A percentile compares a stretch with the other conserved stretches of the same genome.
Conservation (phyloP, 37 sponge, comb jelly and placozoan genomes). For the Chondrilla cf. caribensis region DNA sequence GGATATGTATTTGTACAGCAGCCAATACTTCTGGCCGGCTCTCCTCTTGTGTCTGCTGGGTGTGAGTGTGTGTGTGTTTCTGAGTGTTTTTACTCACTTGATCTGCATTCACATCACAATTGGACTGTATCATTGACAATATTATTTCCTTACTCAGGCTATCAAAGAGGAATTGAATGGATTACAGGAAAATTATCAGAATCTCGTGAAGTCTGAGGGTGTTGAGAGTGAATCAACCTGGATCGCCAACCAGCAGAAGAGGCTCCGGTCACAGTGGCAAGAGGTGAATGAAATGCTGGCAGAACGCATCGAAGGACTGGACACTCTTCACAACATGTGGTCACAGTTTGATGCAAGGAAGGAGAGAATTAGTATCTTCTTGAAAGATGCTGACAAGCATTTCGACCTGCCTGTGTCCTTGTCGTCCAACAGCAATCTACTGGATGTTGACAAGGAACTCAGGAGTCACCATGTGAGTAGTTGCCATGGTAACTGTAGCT, state of each 20-base stretch:
- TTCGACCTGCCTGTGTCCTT: too few relatives aligned
- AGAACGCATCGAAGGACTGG: constrained; percentile 34
- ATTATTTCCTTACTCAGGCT: too few relatives aligned
- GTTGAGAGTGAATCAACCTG: background rate
- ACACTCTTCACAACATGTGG: constrained; percentile 42
- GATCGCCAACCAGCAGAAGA: constrained; percentile 23
- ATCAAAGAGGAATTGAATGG: background rate
- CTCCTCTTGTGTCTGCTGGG: too few relatives aligned
- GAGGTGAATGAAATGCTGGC: background rate
- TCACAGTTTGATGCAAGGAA: constrained; percentile 44
- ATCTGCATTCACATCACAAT: too few relatives aligned
- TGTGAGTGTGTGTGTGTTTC: too few relatives aligned
- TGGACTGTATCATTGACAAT: too few relatives aligned
- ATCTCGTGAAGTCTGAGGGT: background rate
- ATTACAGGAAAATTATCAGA: background rate
- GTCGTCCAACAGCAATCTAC: too few relatives aligned
- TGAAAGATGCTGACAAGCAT: constrained; percentile 28
- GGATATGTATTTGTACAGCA: background rate
- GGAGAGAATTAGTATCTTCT: constrained; percentile 32
- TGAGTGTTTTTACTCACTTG: too few relatives aligned
- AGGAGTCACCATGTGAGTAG: too few relatives aligned
- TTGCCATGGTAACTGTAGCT: too few relatives aligned
- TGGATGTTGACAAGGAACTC: too few relatives aligned
- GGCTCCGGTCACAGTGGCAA: background rate
- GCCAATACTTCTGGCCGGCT: too few relatives aligned